A percentile compares a stretch with the other conserved stretches of the same genome.
These are phyloP conservation scores for Sarcophilus harrisii DNA, from an alignment of 2,797 vertebrate species.

Conservation along the genomic window DNA sequence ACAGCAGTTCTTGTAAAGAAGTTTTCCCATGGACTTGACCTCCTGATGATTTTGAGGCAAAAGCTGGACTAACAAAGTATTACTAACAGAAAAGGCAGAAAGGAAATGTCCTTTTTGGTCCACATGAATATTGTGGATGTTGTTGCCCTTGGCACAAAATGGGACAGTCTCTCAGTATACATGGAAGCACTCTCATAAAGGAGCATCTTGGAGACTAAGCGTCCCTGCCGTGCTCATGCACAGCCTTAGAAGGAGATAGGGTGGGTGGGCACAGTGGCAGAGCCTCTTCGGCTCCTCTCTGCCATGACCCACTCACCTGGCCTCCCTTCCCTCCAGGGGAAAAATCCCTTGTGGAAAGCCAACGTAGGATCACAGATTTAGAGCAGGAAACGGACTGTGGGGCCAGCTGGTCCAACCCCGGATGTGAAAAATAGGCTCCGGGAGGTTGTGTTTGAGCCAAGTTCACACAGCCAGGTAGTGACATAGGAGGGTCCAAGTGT, in stretches of 20 bases:
- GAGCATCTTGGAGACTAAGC: neutral
- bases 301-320: neutral
- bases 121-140: neutral
- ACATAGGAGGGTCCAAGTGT: neutral
- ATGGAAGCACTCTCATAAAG: neutral
- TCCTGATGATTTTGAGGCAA: neutral
- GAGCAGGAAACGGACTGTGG: neutral
- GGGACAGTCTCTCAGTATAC: neutral
- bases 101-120: neutral
- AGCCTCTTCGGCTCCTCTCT: neutral
- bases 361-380: neutral
- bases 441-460: neutral
- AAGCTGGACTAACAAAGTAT: neutral
- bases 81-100: neutral
- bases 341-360: neutral
- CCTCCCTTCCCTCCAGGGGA: neutral
- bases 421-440: neutral
- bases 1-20: neutral
- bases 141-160: neutral
- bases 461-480: neutral
- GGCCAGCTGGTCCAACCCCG: neutral
- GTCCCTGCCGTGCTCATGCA: neutral
- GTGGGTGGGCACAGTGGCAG: neutral
- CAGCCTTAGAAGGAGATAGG: neutral
- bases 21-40: neutral